Conservation (phyloP, 1,140 invertebrate genomes). For the Drosophila grimshawi region DNA sequence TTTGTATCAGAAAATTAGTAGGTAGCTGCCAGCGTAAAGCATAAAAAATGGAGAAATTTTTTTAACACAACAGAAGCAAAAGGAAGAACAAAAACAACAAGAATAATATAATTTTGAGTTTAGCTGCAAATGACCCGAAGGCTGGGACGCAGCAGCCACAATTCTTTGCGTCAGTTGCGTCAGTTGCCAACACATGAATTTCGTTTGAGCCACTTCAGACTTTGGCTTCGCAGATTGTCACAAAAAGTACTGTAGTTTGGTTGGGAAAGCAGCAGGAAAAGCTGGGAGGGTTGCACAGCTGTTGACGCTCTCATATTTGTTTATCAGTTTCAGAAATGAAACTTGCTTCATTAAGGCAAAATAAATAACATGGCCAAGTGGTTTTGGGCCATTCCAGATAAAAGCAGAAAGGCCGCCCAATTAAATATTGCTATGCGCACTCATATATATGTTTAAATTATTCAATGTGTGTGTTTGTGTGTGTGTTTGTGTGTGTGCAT, state of each 20-base stretch:
- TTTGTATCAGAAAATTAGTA: constrained; percentile 80
- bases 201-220: constrained; percentile 12
- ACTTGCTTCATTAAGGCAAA: constrained; percentile 74
- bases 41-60: constrained; percentile 37
- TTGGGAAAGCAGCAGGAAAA: not conserved
- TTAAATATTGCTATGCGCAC: constrained; percentile 47
- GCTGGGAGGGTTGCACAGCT: constrained; percentile 44
- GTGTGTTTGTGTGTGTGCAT: not conserved
- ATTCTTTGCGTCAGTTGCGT: not conserved
- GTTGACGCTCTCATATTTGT: constrained; percentile 73
- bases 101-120: constrained; percentile 65
- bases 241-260: constrained; percentile 22
- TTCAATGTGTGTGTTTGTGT: constrained; percentile 27
- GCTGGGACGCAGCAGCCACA: constrained; percentile 23
- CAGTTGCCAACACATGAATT: constrained; percentile 28
- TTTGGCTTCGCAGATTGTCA: constrained; percentile 11
- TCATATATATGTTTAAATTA: constrained; percentile 32
- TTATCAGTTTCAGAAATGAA: constrained; percentile 61
- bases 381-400: constrained; percentile 55
- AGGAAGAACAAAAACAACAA: constrained; percentile 24
- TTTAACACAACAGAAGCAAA: constrained; percentile 20
- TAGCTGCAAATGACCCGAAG: constrained; percentile 65
- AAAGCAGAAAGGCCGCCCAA: constrained; percentile 33
- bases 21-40: constrained; percentile 47
- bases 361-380: constrained; percentile 77